Conservation (phyloP, 2,888 invertebrate species). For the Dryocosmus kuriphilus region DNA sequence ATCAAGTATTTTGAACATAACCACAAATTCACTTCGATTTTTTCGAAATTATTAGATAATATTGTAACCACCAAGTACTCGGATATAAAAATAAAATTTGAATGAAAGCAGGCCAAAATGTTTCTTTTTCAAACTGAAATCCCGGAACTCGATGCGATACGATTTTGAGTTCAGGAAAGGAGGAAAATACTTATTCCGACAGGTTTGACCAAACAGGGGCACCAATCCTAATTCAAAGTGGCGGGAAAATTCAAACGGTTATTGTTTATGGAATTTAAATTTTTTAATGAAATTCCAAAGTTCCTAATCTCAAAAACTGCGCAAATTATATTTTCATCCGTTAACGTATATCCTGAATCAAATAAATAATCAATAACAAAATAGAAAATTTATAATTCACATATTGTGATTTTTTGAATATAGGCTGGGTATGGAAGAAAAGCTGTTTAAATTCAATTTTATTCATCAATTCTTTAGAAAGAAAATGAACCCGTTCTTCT, state of each 20-base stretch:
- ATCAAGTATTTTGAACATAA: too few relatives aligned
- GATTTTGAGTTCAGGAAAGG: not conserved
- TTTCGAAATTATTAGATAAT: too few relatives aligned
- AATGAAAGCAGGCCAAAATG: too few relatives aligned
- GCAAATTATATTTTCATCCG: too few relatives aligned
- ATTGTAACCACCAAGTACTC: too few relatives aligned
- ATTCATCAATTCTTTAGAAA: not conserved
- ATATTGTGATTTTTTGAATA: not conserved
- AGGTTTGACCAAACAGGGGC: not conserved
- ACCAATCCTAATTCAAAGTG: not conserved
- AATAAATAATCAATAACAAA: too few relatives aligned
- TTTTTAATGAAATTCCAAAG: too few relatives aligned
- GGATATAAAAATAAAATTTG: too few relatives aligned
- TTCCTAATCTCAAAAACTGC: too few relatives aligned
- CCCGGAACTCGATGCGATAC: too few relatives aligned
- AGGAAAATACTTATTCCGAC: not conserved
- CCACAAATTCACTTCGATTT: too few relatives aligned
- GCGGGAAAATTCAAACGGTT: not conserved
- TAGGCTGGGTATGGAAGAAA: not conserved
- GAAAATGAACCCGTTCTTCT: not conserved
- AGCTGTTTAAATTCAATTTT: not conserved
- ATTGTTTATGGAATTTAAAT: not conserved
- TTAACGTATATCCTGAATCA: not conserved
- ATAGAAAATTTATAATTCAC: not conserved
- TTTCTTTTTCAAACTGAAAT: too few relatives aligned